A percentile compares a stretch with the other conserved stretches of the same genome.
phyloP scores from a whole-genome alignment of 2,113 vertebrate genomes.

The Trichechus manatus region DNA sequence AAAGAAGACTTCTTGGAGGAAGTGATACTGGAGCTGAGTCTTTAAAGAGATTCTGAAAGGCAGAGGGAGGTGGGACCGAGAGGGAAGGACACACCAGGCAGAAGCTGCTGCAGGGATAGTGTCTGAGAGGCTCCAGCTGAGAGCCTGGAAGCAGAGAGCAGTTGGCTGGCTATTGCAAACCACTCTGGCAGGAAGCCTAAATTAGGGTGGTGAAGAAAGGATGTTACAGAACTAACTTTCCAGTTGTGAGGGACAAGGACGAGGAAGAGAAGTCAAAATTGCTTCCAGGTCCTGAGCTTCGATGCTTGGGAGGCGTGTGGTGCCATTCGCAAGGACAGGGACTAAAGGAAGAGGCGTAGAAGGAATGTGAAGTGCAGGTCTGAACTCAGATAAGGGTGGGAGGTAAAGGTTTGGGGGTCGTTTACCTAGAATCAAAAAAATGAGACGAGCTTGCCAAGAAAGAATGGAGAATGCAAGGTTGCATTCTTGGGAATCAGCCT shows the following conservation, averaged over 20 bases:
- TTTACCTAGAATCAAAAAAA: not conserved
- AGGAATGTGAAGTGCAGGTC: not conserved
- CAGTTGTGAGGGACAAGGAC: not conserved
- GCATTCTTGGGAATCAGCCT: conserved; percentile 33
- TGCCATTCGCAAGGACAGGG: not conserved
- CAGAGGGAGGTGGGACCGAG: not conserved
- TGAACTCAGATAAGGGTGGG: not conserved
- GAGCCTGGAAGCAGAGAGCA: not conserved
- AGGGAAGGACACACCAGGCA: not conserved
- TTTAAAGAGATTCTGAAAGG: conserved; percentile 20
- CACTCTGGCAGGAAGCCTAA: not conserved
- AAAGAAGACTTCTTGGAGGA: not conserved
- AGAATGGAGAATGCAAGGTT: not conserved
- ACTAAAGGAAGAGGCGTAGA: not conserved
- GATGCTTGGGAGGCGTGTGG: not conserved
- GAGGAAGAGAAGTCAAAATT: not conserved
- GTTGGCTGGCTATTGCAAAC: not conserved
- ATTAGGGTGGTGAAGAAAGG: not conserved
- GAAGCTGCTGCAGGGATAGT: not conserved
- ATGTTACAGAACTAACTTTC: not conserved
- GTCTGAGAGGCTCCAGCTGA: not conserved
- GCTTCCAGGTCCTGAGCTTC: not conserved
- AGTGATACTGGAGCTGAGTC: not conserved
- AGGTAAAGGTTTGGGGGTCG: not conserved
- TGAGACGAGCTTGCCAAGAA: not conserved